Base-by-base conservation (phyloP, 2,888 invertebrate species). In the Andrena minutula region DNA sequence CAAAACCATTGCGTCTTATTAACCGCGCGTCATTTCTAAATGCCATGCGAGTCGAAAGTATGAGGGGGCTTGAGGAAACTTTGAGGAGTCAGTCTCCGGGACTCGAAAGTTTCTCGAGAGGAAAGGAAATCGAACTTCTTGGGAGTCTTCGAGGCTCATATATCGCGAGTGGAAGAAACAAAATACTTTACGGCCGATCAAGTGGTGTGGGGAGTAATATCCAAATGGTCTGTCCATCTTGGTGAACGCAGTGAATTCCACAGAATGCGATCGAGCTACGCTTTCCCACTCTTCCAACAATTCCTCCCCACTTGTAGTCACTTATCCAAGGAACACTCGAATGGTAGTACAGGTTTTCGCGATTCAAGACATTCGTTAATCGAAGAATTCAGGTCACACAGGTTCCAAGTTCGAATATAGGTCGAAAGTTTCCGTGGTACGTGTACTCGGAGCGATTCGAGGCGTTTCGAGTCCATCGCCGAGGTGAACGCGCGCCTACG, bases 401-500 rank as follows among this genome's bases (percentile, higher is more conserved):
- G 32, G 28, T 10, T 10, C 49, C 51, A 66, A 51, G 12, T 28
- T 1, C 20, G 32, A 58, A n/a, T 28, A 20, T 7, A 51, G 60
- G 56, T 26, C n/a, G 5, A 6, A 20, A 75, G 23, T n/a, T 65
- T 61, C 41, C 30, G 12, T 28, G 60, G 41, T 30, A n/a, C 58
- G 65, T 60, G 65, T 32, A 60, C 20, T 5, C 23, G 47, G 1
- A 61, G 61, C 32, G 79, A 80, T 79, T n/a, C 47, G 7, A 28
- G 63, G 63, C 79, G 72, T 63, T 61, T 63, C 61, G 23, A 20
- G 56, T 79, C 61, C 66, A 64, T 58, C 61, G 63, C 32, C 56
- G 28, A 16, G 5, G 16, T 64, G 12, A 53, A 51, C 69, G 79
- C 81, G 64, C 61, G 47, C 75, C 78, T 72, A 75, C 79, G 63